Evolutionary conservation across 2,888 invertebrate species (phyloP), one percentile per base, ranked within the genome.

Genomic region (Drosophila incognita): DNA sequence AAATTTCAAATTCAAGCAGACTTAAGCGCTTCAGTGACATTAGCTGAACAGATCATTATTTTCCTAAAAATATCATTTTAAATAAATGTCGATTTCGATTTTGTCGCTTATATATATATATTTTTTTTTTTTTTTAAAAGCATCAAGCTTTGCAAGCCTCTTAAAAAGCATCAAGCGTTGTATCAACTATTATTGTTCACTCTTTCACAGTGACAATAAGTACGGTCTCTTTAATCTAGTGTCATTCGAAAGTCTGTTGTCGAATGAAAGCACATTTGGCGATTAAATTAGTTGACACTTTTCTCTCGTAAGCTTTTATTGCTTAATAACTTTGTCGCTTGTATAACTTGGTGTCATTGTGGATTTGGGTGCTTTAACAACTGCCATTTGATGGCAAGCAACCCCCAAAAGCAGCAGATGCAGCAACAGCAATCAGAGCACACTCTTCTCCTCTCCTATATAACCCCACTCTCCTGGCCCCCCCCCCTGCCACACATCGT

Each of bases 381-480:
- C 42, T 52, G 69, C n/a, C 52, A 29, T 69, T 70, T 60, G 70
- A 51, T 61, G 56, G 57, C 46, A 48, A 38, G 59, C 69, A 83
- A 87, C 82, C 87, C 82, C 53, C 71, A 70, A 73, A 69, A 24
- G 52, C 52, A 33, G 40, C 27, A 24, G 52, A 48, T 27, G 40
- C 27, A 27, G 27, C 27, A 8, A 42, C 58, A 35, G 51, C 68
- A 70, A 49, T 57, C 24, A 21, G 13, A 15, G 7, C 46, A 46
- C 13, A 46, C 46, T 13, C 15, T 7, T 18, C 13, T 13, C 21
- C 15, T 24, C 7, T 46, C 68, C 33, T 38, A 54, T 49, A 33
- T 48, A 63, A 53, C 59, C 64, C 36, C 27, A 36, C 36, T 11
- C 27, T 54, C 7, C 29, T 58, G 24, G n/a, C 29, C 46, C 24